phyloP scores from a whole-genome alignment of 2,888 invertebrate species.

The Uropetala carovei region DNA sequence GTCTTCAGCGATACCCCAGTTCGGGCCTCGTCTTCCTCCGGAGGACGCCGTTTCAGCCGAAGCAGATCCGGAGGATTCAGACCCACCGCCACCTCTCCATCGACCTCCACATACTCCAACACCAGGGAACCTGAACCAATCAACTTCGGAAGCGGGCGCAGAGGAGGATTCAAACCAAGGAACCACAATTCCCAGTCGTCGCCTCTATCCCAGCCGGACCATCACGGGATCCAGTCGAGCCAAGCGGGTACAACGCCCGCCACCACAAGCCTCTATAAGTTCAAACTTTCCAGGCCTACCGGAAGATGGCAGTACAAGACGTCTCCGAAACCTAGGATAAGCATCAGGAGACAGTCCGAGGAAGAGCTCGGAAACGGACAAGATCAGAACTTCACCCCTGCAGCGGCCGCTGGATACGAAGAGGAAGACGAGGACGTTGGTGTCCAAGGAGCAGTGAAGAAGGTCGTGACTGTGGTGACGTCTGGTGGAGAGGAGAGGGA shows the following conservation, averaged over 20 bases:
- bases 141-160: constrained; percentile 67
- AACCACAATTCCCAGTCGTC: not conserved
- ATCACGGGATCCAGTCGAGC: constrained; percentile 65
- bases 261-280: constrained; percentile 84
- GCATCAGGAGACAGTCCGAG: constrained; percentile 70
- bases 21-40: constrained; percentile 74
- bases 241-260: constrained; percentile 69
- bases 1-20: constrained; percentile 81
- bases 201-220: not conserved
- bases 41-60: constrained; percentile 77
- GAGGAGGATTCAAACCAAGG: constrained; percentile 69
- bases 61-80: constrained; percentile 72
- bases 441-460: constrained; percentile 46
- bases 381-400: constrained; percentile 71
- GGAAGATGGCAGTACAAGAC: constrained; percentile 92
- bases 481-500: constrained; percentile 75
- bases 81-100: constrained; percentile 71
- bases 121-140: constrained; percentile 76
- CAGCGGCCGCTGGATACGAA: constrained; percentile 68
- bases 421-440: constrained; percentile 74
- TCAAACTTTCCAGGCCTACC: constrained; percentile 88
- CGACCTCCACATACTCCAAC: constrained; percentile 69
- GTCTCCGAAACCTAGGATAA: constrained; percentile 64
- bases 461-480: constrained; percentile 19
- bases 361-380: constrained; percentile 81